Conservation (phyloP, 2,888 invertebrate genomes). For the Cephus rjabovi region DNA sequence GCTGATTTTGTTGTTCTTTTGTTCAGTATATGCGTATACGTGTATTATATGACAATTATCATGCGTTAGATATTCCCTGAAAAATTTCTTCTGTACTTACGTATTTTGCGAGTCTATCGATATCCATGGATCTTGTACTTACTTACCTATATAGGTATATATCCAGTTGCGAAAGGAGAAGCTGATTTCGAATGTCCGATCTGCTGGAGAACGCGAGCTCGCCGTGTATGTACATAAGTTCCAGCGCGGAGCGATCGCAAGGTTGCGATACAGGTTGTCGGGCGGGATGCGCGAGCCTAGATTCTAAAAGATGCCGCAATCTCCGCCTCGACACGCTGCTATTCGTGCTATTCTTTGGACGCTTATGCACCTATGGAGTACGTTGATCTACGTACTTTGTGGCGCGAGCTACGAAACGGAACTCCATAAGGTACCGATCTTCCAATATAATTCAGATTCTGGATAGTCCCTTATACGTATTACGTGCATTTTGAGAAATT, state of each 20-base stretch:
- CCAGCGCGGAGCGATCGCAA: constrained; percentile 34
- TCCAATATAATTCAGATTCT: background rate
- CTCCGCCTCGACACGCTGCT: constrained; percentile 17
- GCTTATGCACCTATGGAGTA: background rate
- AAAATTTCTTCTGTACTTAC: background rate
- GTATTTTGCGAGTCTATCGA: background rate
- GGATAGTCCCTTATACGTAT: background rate
- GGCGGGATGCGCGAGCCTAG: constrained; percentile 29
- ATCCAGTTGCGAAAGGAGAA: background rate
- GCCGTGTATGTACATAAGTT: constrained; percentile 25
- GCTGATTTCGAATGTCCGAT: background rate
- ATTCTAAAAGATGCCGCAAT: constrained; percentile 39
- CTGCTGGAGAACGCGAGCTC: background rate
- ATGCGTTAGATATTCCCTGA: background rate
- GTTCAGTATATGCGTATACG: background rate
- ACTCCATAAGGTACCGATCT: background rate
- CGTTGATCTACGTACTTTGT: background rate
- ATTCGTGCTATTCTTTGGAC: constrained; percentile 17
- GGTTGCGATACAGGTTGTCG: constrained; percentile 33
- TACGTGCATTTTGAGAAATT: background rate
- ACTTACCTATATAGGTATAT: background rate
- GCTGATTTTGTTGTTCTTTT: background rate
- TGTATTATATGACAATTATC: background rate
- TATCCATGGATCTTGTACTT: background rate
- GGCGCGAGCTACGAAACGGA: background rate